phyloP scores from a whole-genome alignment of 2,888 invertebrate species.

The Chrysopilus asiliformis region DNA sequence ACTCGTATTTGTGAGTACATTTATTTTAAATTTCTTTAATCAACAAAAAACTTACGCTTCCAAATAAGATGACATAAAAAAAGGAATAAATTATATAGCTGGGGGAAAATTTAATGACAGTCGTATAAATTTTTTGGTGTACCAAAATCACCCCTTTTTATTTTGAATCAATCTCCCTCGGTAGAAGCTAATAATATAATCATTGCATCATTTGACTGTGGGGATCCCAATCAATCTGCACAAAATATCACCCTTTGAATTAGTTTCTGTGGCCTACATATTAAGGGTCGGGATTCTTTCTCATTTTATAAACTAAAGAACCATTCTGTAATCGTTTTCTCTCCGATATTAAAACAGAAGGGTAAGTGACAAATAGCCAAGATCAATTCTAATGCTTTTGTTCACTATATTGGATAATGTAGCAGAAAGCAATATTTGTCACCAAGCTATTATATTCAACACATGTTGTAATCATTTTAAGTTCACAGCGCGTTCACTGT shows the following conservation, averaged over 20 bases:
- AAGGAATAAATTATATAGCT: conserved; percentile 8
- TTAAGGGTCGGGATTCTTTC: neutral
- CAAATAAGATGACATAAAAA: too few relatives aligned
- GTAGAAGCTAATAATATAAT: conserved; percentile 12
- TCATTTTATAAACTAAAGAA: neutral
- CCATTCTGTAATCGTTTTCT: neutral
- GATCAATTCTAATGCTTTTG: conserved; percentile 10
- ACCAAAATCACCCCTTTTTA: conserved; percentile 14
- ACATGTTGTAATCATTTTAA: conserved; percentile 33
- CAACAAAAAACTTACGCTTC: too few relatives aligned
- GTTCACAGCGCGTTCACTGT: conserved; percentile 17
- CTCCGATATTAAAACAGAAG: conserved; percentile 1
- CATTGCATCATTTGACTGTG: conserved; percentile 12
- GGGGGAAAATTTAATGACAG: conserved; percentile 13
- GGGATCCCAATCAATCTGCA: neutral
- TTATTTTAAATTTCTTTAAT: too few relatives aligned
- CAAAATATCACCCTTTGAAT: neutral
- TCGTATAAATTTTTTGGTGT: conserved; percentile 15
- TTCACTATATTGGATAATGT: conserved; percentile 25
- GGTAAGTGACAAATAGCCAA: conserved; percentile 12
- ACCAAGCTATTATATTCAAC: conserved; percentile 21
- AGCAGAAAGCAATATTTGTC: conserved; percentile 35
- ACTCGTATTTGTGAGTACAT: too few relatives aligned
- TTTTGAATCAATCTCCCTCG: conserved; percentile 2
- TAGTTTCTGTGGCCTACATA: neutral